phyloP scores from a whole-genome alignment of 2,797 vertebrate species.

The Limosa lapponica region DNA sequence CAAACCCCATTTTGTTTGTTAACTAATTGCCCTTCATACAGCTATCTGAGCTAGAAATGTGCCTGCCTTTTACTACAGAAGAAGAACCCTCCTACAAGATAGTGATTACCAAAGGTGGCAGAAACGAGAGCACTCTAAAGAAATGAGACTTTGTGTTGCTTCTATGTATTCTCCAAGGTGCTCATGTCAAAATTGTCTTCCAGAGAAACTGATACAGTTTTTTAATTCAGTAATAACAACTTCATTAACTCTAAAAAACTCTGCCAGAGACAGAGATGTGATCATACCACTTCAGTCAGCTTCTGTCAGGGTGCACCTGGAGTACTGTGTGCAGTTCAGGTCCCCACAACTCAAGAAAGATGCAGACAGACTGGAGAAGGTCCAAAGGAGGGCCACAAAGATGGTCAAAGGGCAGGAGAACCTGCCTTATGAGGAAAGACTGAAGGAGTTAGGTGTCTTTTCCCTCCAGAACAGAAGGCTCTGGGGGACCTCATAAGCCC shows the following conservation, averaged over 20 bases:
- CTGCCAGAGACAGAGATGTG: not conserved
- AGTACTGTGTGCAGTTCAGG: not conserved
- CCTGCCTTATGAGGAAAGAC: not conserved
- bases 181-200: not conserved
- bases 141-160: not conserved
- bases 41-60: not conserved
- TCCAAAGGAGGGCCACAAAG: not conserved
- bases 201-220: not conserved
- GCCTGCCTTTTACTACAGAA: not conserved
- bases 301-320: not conserved
- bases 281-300: not conserved
- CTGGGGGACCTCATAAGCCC: not conserved
- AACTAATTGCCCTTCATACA: not conserved
- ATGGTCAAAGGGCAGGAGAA: not conserved
- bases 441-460: not conserved
- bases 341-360: not conserved
- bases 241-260: not conserved
- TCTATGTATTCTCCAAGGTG: not conserved
- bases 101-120: not conserved
- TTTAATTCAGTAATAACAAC: not conserved
- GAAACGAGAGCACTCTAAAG: not conserved
- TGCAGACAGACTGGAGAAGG: fast-evolving
- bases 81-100: not conserved
- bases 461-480: not conserved
- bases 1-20: not conserved